These are phyloP conservation scores for Colinus virginianus DNA, from an alignment of 2,113 vertebrate genomes.

Conservation along the genomic window DNA sequence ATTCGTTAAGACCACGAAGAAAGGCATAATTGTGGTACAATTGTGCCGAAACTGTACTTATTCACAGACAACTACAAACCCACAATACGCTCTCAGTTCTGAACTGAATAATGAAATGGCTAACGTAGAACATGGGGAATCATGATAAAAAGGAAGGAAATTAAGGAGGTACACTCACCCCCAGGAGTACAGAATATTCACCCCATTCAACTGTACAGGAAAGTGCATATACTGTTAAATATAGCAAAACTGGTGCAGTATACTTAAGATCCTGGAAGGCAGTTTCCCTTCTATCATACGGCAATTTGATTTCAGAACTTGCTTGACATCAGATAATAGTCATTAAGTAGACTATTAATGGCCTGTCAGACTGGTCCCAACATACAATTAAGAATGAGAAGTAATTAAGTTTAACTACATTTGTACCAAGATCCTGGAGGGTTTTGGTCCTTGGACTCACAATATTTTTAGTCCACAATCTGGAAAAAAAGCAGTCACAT, in stretches of 20 bases:
- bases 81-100: not conserved
- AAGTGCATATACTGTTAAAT: not conserved
- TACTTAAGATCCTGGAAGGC: constrained; percentile 21
- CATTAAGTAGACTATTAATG: constrained; percentile 25
- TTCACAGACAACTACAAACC: not conserved
- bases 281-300: not conserved
- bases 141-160: not conserved
- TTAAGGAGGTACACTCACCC: not conserved
- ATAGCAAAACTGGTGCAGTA: not conserved
- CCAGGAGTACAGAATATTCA: not conserved
- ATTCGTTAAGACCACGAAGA: not conserved
- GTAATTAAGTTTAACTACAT: not conserved
- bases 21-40: not conserved
- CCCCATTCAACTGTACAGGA: not conserved
- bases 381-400: not conserved
- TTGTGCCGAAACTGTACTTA: not conserved
- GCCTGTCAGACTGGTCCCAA: not conserved
- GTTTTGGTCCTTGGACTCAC: not conserved
- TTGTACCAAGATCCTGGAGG: not conserved
- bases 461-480: not conserved
- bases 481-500: not conserved
- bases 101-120: not conserved
- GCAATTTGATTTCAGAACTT: constrained; percentile 31
- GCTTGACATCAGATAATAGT: not conserved
- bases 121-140: not conserved